A percentile compares a stretch with the other conserved stretches of the same genome.
Conservation (phyloP, 2,113 vertebrate species). For the Bambusicola thoracicus region DNA sequence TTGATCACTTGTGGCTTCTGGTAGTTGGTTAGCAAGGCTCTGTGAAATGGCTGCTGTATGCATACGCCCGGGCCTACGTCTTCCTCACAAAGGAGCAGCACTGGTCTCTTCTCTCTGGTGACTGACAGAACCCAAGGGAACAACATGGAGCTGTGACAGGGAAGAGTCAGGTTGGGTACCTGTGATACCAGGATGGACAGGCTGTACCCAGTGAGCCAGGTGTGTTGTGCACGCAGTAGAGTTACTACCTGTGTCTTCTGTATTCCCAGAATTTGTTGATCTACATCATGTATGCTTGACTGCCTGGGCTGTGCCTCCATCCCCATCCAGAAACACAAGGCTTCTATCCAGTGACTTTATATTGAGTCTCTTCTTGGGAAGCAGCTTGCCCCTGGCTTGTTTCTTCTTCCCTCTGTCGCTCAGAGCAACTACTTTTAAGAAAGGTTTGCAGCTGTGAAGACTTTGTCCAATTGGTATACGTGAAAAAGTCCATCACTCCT, state of each 20-base stretch:
- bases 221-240: not conserved
- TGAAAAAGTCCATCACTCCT: slow-evolving; percentile 25
- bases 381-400: not conserved
- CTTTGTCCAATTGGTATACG: not conserved
- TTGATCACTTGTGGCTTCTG: not conserved
- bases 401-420: not conserved
- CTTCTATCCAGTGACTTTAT: not conserved
- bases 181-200: not conserved
- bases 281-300: not conserved
- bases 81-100: too few species aligned
- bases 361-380: not conserved
- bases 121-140: too few species aligned
- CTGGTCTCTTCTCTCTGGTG: too few species aligned
- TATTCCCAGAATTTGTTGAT: not conserved
- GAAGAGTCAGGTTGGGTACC: too few species aligned
- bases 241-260: not conserved
- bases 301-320: not conserved
- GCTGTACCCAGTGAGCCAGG: not conserved
- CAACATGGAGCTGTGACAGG: too few species aligned
- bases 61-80: too few species aligned
- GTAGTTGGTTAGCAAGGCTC: not conserved
- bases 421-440: not conserved
- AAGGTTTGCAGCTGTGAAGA: not conserved
- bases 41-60: not conserved
- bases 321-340: not conserved